Percentiles rank a stretch among this genome's conserved stretches.
Conservation (phyloP, 2,888 invertebrate species). For the Julus scandinavius region DNA sequence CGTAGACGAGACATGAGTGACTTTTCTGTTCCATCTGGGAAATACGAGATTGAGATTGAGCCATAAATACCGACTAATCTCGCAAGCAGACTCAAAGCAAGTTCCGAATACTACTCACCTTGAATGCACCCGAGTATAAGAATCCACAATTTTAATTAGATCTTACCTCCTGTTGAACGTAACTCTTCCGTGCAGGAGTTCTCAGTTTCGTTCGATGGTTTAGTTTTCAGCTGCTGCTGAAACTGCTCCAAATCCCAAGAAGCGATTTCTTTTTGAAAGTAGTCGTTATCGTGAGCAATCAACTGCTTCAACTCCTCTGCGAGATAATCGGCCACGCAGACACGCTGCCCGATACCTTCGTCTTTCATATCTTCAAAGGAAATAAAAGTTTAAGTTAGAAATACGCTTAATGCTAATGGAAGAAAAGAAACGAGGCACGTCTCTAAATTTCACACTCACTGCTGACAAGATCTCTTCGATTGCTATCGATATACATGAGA, state of each 20-base stretch:
- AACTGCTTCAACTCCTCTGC: constrained; percentile 45
- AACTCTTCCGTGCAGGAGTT: background rate
- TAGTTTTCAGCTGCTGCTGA: constrained; percentile 25
- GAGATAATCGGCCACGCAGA: background rate
- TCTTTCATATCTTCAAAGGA: constrained; percentile 37
- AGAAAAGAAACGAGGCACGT: background rate
- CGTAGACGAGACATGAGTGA: background rate
- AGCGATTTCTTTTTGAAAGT: constrained; percentile 64
- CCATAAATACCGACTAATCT: too few species aligned
- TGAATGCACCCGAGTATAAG: background rate
- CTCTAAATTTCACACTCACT: constrained; percentile 58
- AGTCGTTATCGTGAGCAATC: constrained; percentile 65
- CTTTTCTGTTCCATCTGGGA: background rate
- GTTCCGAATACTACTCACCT: too few species aligned
- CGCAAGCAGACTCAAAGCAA: too few species aligned
- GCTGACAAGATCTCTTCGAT: constrained; percentile 61
- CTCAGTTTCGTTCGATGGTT: background rate
- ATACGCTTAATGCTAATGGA: background rate
- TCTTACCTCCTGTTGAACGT: constrained; percentile 9
- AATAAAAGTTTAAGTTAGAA: background rate
- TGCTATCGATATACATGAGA: constrained; percentile 67
- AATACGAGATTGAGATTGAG: too few species aligned
- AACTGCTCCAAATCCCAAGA: constrained; percentile 66
- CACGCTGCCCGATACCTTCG: background rate
- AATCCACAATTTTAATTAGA: background rate